These are phyloP conservation scores for Diarsia brunnea DNA, from an alignment of 2,888 invertebrate species.

Conservation along the genomic window DNA sequence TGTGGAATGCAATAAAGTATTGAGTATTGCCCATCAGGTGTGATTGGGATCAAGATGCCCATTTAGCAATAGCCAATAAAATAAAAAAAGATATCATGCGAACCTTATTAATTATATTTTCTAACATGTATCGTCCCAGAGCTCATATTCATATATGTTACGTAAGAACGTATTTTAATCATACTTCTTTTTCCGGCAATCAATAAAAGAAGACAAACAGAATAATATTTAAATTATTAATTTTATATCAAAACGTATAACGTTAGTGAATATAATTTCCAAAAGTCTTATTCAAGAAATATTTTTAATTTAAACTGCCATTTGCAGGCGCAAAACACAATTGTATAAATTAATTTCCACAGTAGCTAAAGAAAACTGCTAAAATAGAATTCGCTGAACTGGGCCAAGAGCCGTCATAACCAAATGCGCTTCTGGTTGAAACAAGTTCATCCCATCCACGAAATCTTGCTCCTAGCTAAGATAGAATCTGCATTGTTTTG, in stretches of 20 bases:
- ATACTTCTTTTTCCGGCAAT: neutral
- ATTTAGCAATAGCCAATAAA: too few species aligned
- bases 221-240: neutral
- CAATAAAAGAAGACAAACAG: neutral
- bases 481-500: conserved; percentile 27
- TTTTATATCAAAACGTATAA: neutral
- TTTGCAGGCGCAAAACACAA: conserved; percentile 34
- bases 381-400: conserved; percentile 52
- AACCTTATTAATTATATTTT: neutral
- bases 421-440: conserved; percentile 50
- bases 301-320: conserved; percentile 16
- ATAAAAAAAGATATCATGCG: neutral
- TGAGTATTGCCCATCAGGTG: too few species aligned
- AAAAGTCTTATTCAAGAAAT: neutral
- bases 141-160: neutral
- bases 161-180: neutral
- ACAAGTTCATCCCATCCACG: conserved; percentile 52
- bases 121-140: neutral
- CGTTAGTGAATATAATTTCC: neutral
- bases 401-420: conserved; percentile 56
- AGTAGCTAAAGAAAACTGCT: conserved; percentile 46
- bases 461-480: conserved; percentile 38
- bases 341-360: conserved; percentile 49
- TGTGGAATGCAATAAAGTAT: too few species aligned
- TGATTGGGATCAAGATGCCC: too few species aligned